Base-by-base conservation (phyloP, 2,888 invertebrate species). In the Drosophila colorata region DNA sequence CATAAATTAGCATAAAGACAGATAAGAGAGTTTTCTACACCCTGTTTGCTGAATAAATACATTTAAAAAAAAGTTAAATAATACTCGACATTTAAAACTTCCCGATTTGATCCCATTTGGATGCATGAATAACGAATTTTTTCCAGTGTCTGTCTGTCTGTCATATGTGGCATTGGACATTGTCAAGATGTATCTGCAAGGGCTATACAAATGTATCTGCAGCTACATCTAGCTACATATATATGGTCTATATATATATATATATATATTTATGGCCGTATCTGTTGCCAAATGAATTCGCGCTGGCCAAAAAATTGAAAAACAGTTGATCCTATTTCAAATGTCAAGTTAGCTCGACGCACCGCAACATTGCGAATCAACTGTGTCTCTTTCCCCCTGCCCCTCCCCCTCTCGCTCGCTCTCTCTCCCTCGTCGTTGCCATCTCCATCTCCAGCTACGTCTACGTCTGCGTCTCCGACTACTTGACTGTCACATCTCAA, bases 401-500 rank as follows among this genome's bases (percentile, higher is more conserved):
- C 40, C 8, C 31, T n/a, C 31, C 11, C 37, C n/a, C n/a, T 5
- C n/a, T 33, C n/a, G 4, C 9, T 1, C 28, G 5, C 9, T 20
- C n/a, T 8, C 35, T 14, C 9, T 40, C 16, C 41, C 31, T 47
- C 13, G 11, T 35, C 14, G 8, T 25, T 44, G 37, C 6, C 18
- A 20, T 23, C 44, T 41, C 6, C 18, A 20, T 23, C 25, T 49
- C 35, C 51, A 47, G 53, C 31, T 49, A 13, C 46, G 35, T 23
- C 33, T 48, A 18, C 55, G 46, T 57, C 53, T 48, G 31, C 52
- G 38, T 49, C 88, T 81, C 71, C 70, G 77, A 68, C 88, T 79
- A 75, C 89, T 88, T 82, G 80, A 84, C 88, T 88, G 87, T 82
- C 87, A 88, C 80, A 74, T 84, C 88, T 87, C 90, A 87, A 89